phyloP scores from a whole-genome alignment of 2,113 vertebrate genomes.

The Elachura formosa region DNA sequence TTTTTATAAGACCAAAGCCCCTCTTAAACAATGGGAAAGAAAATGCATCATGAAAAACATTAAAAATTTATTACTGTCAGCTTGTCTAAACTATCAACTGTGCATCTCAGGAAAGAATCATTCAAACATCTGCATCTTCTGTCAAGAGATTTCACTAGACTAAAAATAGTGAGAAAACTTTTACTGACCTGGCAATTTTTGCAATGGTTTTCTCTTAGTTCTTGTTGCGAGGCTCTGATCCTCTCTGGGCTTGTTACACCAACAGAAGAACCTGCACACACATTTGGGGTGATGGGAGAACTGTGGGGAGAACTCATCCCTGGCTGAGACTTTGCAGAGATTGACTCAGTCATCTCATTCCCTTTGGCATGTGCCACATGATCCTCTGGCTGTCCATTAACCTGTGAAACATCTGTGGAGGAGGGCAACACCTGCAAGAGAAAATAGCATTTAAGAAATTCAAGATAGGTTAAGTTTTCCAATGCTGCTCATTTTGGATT shows the following conservation, averaged over 20 bases:
- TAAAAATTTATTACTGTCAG: not conserved
- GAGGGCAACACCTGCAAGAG: not conserved
- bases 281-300: not conserved
- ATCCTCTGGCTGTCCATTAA: not conserved
- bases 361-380: not conserved
- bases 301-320: not conserved
- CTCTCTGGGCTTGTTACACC: conserved; percentile 62
- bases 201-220: conserved; percentile 59
- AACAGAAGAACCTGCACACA: not conserved
- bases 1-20: not conserved
- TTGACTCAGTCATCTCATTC: not conserved
- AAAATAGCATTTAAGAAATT: not conserved
- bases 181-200: conserved; percentile 61
- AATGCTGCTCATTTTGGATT: not conserved
- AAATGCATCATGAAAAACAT: not conserved
- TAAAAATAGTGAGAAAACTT: not conserved
- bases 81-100: not conserved
- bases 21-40: not conserved
- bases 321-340: not conserved
- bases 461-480: not conserved
- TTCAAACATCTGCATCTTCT: not conserved
- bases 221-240: conserved; percentile 63
- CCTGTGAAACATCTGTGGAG: not conserved
- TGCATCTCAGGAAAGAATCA: not conserved
- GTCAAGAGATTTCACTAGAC: not conserved